Base-by-base conservation (phyloP, 2,113 vertebrate genomes). In the Sorex fumeus region DNA sequence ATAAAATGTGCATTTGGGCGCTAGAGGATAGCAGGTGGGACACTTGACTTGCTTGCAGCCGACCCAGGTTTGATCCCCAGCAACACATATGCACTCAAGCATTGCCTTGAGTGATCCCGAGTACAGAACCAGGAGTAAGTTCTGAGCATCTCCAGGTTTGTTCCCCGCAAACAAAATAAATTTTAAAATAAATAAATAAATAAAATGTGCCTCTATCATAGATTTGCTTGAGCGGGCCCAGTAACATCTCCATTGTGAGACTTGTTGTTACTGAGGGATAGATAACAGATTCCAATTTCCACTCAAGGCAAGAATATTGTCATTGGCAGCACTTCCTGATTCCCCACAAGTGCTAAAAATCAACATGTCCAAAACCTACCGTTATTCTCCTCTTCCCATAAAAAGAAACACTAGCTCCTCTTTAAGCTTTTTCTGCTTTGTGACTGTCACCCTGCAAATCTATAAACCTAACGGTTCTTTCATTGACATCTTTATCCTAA, bases 401-500 rank as follows among this genome's bases (percentile, higher is more conserved):
- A 60, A 69, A 19, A 88, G 50, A 67, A 30, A 40, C 25, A 78
- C 32, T 27, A 27, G 19, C 0, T 60, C 32, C 43, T 87, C 34
- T 93, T 84, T 50, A 36, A 78, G 28, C 40, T 81, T 93, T 81
- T 19, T 15, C 32, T 84, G 91, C 74, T 19, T 30, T 92, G 57
- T 69, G 19, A 84, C 74, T 91, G 87, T 66, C 70, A 83, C 25
- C 57, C 57, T 36, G 8, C 28, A 87, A 89, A 32, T 34, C 47
- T 60, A 87, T 34, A 84, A 89, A 89, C 76, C 36, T 45, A 90
- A 62, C 47, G 45, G 36, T 76, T 90, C 25, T 40, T 21, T 77
- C 34, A 80, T 79, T 81, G 74, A 60, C 72, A 81, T 50, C 30
- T 84, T 90, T 89, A 87, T 87, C 64, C 53, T 53, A 87, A 21